Conservation (phyloP, 1,140 invertebrate species). For the Dendroctonus ponderosae region DNA sequence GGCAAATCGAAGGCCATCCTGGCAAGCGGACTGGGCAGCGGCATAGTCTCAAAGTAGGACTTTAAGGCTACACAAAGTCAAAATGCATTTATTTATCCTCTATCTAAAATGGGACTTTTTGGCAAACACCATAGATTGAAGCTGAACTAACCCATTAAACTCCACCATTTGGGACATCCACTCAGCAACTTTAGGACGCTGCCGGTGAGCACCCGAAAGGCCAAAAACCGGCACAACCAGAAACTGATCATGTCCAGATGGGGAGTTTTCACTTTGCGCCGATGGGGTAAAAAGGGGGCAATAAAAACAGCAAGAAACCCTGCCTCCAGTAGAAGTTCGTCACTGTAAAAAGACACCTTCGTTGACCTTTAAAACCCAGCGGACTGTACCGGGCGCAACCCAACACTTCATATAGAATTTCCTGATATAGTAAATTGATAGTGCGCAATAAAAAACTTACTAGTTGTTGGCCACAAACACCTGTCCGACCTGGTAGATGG, state of each 20-base stretch:
- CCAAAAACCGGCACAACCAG: slow-evolving; percentile 75
- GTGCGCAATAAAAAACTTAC: slow-evolving; percentile 53
- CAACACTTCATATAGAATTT: no score
- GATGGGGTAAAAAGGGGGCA: slow-evolving; percentile 59
- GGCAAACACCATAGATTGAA: no score
- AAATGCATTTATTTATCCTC: neutral
- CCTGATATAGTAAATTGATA: no score
- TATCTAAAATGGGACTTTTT: no score
- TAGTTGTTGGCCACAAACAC: slow-evolving; percentile 77
- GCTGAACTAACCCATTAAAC: slow-evolving; percentile 63
- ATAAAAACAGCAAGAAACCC: slow-evolving; percentile 74
- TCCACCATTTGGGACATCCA: slow-evolving; percentile 79
- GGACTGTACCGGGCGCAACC: neutral
- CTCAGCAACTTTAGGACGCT: slow-evolving; percentile 76
- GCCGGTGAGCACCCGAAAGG: slow-evolving; percentile 75
- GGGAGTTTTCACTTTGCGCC: slow-evolving; percentile 46
- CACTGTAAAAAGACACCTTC: slow-evolving; percentile 57
- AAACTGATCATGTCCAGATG: slow-evolving; percentile 62
- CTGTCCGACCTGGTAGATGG: slow-evolving; percentile 75
- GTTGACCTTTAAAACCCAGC: neutral
- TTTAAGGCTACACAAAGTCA: slow-evolving; percentile 59
- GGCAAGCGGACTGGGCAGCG: slow-evolving; percentile 66
- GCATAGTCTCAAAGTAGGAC: slow-evolving; percentile 76
- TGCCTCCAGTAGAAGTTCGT: slow-evolving; percentile 72
- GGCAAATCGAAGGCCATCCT: slow-evolving; percentile 72